Conservation (phyloP, 1,140 invertebrate genomes). For the Drepana arcuata region DNA sequence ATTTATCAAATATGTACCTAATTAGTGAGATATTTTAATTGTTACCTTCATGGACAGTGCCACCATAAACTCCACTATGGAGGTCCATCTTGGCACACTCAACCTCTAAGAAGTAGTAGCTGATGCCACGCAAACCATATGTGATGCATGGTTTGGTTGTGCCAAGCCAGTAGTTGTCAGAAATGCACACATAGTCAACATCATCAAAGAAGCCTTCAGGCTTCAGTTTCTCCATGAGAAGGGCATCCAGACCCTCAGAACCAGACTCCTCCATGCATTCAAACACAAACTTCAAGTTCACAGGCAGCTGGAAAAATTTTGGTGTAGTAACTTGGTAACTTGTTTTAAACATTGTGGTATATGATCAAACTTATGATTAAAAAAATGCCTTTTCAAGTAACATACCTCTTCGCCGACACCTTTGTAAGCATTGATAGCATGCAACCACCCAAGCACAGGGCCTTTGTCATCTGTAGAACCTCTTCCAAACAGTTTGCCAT, state of each 20-base stretch:
- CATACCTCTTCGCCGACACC: constrained; percentile 73
- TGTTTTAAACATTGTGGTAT: too few relatives aligned
- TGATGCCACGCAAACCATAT: constrained; percentile 95
- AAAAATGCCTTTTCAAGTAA: too few relatives aligned
- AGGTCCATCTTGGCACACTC: constrained; percentile 93
- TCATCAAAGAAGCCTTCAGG: constrained; percentile 82
- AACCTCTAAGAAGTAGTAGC: constrained; percentile 93
- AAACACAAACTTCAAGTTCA: constrained; percentile 97
- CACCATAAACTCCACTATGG: constrained; percentile 96
- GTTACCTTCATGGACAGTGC: constrained; percentile 81
- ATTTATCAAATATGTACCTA: too few relatives aligned
- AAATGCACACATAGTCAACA: constrained; percentile 97
- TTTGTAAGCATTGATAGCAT: constrained; percentile 93
- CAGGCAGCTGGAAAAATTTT: constrained; percentile 79
- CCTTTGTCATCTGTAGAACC: constrained; percentile 97
- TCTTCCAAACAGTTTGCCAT: constrained; percentile 94
- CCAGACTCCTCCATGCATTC: constrained; percentile 99
- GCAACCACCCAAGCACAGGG: constrained; percentile 93
- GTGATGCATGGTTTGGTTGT: constrained; percentile 97
- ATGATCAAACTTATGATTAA: too few relatives aligned
- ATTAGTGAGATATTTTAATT: too few relatives aligned
- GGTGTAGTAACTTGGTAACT: too few relatives aligned
- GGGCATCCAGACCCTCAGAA: constrained; percentile 93
- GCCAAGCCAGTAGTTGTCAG: constrained; percentile 99
- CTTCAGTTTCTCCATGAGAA: constrained; percentile 76